A percentile compares a stretch with the other conserved stretches of the same genome.
These are phyloP conservation scores for Callithrix jacchus DNA, from an alignment of 2,113 vertebrate genomes.

Conservation along the genomic window DNA sequence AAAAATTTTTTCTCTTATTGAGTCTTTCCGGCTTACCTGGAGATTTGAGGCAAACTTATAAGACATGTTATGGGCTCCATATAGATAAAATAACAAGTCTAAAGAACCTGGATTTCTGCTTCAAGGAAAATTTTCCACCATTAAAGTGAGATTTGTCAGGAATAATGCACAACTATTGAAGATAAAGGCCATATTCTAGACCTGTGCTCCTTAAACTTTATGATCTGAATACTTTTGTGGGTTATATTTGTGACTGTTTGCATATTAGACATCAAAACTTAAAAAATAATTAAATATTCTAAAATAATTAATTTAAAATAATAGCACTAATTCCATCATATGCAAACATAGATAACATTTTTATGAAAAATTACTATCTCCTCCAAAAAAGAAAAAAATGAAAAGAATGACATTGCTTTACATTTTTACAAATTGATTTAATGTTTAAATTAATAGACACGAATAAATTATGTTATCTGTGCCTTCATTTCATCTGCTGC, in stretches of 20 bases:
- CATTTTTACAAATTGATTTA: neutral
- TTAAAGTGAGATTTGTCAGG: neutral
- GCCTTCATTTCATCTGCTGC: neutral
- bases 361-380: neutral
- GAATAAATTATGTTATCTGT: neutral
- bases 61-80: neutral
- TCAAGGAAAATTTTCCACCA: neutral
- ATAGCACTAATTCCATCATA: neutral
- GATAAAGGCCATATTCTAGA: neutral
- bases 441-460: neutral
- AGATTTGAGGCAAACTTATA: neutral
- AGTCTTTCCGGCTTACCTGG: neutral
- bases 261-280: neutral
- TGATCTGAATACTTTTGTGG: neutral
- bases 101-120: neutral
- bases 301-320: neutral
- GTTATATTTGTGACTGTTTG: neutral
- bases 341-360: neutral
- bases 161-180: neutral
- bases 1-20: conserved; percentile 1
- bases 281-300: neutral
- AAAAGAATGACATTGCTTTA: neutral
- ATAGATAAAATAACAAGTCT: neutral
- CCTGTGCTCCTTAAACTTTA: neutral
- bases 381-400: neutral